A percentile compares a stretch with the other conserved stretches of the same genome.
phyloP scores from a whole-genome alignment of 2,113 vertebrate genomes.

The zebrafish (Danio rerio) region DNA sequence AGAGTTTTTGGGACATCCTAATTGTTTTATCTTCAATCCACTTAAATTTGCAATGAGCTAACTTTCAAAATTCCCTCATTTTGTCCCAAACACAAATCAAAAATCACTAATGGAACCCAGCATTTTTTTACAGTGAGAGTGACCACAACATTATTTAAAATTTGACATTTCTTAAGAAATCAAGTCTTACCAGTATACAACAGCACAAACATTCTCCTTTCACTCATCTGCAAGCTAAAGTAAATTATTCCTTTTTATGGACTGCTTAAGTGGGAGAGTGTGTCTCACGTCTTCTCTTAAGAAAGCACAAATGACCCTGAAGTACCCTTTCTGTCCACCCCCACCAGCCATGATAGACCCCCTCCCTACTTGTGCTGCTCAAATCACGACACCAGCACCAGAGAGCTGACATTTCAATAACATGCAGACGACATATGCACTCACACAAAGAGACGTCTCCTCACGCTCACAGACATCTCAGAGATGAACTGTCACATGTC shows the following conservation, averaged over 20 bases:
- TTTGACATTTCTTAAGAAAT: no score
- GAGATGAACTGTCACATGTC: constrained; percentile 13
- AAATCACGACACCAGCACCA: constrained; percentile 17
- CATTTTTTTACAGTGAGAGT: no score
- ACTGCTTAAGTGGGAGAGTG: not conserved
- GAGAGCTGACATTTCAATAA: constrained; percentile 29
- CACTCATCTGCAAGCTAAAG: not conserved
- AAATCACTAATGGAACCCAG: no score
- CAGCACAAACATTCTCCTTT: not conserved
- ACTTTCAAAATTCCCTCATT: no score
- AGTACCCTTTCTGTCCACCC: constrained; percentile 28
- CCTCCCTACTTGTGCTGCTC: not conserved
- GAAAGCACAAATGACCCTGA: constrained; percentile 11
- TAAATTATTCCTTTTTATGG: not conserved
- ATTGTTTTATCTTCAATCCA: no score
- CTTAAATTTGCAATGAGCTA: no score
- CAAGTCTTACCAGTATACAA: not conserved
- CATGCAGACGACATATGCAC: constrained; percentile 31
- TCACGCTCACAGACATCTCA: not conserved
- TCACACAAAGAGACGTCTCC: constrained; percentile 6
- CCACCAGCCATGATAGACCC: not conserved
- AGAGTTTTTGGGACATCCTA: no score
- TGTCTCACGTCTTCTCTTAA: constrained; percentile 18
- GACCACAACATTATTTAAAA: no score
- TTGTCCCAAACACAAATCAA: no score